Evolutionary conservation across 2,797 vertebrate species (phyloP).

Genomic region (Pachyuromys duprasi): DNA sequence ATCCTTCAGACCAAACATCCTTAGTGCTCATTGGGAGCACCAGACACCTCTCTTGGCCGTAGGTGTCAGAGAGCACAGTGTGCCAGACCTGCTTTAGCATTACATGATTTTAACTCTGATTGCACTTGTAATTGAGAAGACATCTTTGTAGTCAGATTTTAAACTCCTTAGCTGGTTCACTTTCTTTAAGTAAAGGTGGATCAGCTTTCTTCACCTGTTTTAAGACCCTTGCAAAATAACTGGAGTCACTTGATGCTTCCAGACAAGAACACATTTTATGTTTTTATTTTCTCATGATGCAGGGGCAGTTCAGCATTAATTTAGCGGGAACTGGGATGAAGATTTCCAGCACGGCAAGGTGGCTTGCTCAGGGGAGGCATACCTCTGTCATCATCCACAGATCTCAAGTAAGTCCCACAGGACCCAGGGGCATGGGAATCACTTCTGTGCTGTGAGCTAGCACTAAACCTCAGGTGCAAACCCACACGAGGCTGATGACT

Average conservation of each 20-base stretch:
- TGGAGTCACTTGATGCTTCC: neutral
- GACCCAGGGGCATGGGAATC: neutral
- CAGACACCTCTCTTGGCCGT: neutral
- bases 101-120: neutral
- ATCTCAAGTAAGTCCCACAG: conserved; percentile 91
- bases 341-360: conserved; percentile 92
- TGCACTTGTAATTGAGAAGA: neutral
- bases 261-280: neutral
- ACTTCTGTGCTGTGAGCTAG: neutral
- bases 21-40: too few relatives aligned
- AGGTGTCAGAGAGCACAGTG: neutral
- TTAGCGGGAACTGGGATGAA: conserved; percentile 94
- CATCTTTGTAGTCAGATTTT: neutral
- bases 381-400: conserved; percentile 94
- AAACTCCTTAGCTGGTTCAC: neutral
- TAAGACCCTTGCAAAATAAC: conserved; percentile 1
- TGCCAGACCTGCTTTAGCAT: neutral
- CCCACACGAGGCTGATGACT: neutral
- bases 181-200: neutral
- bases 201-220: neutral
- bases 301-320: conserved; percentile 98
- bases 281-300: neutral
- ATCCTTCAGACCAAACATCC: too few relatives aligned
- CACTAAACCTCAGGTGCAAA: neutral
- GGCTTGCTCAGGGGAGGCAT: conserved; percentile 96